Evolutionary conservation across 2,888 invertebrate genomes (phyloP), one percentile per base, ranked within the genome.

Genomic region (Chloroclysta siterata): DNA sequence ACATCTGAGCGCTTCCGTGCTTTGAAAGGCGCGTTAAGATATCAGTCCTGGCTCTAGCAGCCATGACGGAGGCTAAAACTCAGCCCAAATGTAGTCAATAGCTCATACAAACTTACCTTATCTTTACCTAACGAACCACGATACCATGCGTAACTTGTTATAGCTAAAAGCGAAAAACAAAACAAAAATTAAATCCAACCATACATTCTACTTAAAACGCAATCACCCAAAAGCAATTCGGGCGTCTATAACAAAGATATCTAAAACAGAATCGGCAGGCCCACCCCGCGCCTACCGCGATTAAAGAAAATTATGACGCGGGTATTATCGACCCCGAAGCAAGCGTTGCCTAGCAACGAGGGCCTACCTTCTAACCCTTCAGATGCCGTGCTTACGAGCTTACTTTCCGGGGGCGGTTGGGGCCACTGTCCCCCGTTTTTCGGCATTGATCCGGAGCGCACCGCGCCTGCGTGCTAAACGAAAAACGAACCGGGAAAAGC

Each of bases 391-490:
- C 65, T 65, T 65, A 65, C 87, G 81, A 80, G 85, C 85, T 90
- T 89, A 90, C 91, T 90, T 90, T 85, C 87, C 84, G 86, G 76
- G 82, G 82, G 80, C 71, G 74, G 73, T 72, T 70, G 77, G 78
- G 74, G 76, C 66, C 65, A 68, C 66, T 60, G 71, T 72, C 85
- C 88, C 89, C 87, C 86, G 89, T 89, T 90, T 92, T 91, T 91
- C 89, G 92, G 89, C 92, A 92, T 92, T 89, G 92, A 92, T 92
- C 92, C 84, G 77, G 71, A 78, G 83, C 74, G 79, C 74, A 88
- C 69, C 90, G 91, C 92, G 92, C 92, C 86, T 90, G 91, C 92
- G 92, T 90, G 85, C 77, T 87, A 79, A 80, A 85, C 88, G 87
- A 90, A 92, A 91, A 90, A 90, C 89, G 90, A 89, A 85, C 81